Percentiles rank a stretch among this genome's conserved stretches.
Conservation (phyloP, 2,113 vertebrate genomes). For the Mirza zaza region DNA sequence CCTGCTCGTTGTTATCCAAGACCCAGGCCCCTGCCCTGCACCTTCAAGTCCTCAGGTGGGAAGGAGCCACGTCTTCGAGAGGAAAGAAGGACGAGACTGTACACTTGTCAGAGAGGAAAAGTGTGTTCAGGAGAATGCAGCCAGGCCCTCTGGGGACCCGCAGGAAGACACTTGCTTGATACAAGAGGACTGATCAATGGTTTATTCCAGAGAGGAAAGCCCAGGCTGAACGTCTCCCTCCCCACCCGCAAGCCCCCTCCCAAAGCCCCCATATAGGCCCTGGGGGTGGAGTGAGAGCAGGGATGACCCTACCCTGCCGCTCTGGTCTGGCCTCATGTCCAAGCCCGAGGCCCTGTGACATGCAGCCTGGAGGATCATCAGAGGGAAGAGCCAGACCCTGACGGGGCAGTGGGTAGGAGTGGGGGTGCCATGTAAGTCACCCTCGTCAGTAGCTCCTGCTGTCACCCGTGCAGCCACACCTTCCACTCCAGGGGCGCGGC, state of each 20-base stretch:
- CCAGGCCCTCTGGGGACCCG: not conserved
- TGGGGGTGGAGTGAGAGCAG: not conserved
- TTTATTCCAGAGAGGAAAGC: conserved; percentile 66
- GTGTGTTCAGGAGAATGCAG: not conserved
- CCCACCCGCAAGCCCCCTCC: not conserved
- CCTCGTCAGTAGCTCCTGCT: rapidly evolving
- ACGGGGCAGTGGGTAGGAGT: not conserved
- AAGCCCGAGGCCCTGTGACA: not conserved
- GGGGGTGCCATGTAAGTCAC: not conserved
- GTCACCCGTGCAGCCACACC: not conserved
- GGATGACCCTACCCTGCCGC: not conserved
- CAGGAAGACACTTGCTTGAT: not conserved
- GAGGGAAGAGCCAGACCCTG: not conserved
- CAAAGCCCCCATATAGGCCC: not conserved
- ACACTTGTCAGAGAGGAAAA: not conserved
- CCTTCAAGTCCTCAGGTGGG: not conserved
- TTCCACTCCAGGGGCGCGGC: not conserved
- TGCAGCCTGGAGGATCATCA: not conserved
- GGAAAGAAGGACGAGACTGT: no score
- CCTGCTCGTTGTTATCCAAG: not conserved
- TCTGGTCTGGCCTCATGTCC: not conserved
- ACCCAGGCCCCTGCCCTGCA: not conserved
- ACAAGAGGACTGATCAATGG: not conserved
- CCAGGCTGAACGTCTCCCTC: not conserved
- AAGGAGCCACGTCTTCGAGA: not conserved